These are phyloP conservation scores for Anguilla japonica DNA, from an alignment of 2,113 vertebrate genomes.

Conservation along the genomic window DNA sequence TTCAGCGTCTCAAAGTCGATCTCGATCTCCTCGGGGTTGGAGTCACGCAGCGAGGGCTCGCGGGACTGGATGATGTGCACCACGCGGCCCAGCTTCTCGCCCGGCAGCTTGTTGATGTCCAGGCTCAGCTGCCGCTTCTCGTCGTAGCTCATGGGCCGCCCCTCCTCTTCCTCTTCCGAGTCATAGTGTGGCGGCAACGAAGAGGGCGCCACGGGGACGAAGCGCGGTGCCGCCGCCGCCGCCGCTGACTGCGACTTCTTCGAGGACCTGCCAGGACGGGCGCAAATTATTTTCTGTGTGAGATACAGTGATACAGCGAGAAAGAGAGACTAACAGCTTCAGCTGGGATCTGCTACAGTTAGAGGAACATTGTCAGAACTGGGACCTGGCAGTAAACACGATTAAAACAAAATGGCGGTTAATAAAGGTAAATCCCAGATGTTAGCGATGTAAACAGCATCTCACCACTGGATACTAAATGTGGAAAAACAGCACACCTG, in stretches of 20 bases:
- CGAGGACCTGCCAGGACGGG: slow-evolving; percentile 47
- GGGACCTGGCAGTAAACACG: neutral
- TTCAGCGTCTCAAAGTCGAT: slow-evolving; percentile 94
- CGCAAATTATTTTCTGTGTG: too few relatives aligned
- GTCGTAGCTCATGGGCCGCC: slow-evolving; percentile 88
- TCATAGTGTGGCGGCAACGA: slow-evolving; percentile 76
- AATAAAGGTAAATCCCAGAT: too few relatives aligned
- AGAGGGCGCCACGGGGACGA: slow-evolving; percentile 34
- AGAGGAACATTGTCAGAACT: neutral
- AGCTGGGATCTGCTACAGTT: too few relatives aligned
- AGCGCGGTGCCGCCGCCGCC: slow-evolving; percentile 2
- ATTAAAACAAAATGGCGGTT: too few relatives aligned
- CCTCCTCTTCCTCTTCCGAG: slow-evolving; percentile 84
- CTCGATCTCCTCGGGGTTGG: slow-evolving; percentile 93
- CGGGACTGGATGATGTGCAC: slow-evolving; percentile 94
- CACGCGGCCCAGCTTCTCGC: slow-evolving; percentile 89
- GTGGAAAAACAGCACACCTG: neutral
- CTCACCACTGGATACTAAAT: neutral
- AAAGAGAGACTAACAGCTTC: neutral
- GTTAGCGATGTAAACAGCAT: too few relatives aligned
- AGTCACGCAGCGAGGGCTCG: slow-evolving; percentile 86
- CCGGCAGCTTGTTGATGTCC: slow-evolving; percentile 92
- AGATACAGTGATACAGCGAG: too few relatives aligned
- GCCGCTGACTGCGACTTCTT: slow-evolving; percentile 59
- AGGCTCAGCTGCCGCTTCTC: slow-evolving; percentile 91